These are phyloP conservation scores for Laodelphax striatellus DNA, from an alignment of 1,140 invertebrate genomes.

Conservation along the genomic window DNA sequence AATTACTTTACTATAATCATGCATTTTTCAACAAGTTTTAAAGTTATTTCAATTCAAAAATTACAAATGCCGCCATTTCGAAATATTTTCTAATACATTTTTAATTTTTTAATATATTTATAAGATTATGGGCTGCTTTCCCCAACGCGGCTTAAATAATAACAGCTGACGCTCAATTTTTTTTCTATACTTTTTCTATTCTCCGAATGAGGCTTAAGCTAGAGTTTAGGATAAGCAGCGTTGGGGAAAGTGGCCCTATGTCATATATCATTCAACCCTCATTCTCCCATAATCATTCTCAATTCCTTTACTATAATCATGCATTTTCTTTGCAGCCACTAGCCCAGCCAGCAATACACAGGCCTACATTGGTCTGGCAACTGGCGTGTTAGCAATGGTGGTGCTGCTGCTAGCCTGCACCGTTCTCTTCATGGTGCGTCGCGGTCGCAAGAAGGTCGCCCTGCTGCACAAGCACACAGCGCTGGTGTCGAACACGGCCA, in stretches of 20 bases:
- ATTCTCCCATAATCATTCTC: too few species aligned
- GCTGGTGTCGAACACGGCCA: constrained; percentile 33
- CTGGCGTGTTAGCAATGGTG: constrained; percentile 59
- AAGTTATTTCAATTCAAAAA: too few species aligned
- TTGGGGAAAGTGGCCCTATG: constrained; percentile 49
- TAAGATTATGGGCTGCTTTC: too few species aligned
- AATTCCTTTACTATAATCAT: not conserved
- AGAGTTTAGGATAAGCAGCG: too few species aligned
- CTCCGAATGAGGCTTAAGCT: too few species aligned
- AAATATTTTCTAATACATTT: too few species aligned
- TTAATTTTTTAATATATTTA: too few species aligned
- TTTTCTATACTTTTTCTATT: too few species aligned
- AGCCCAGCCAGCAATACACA: constrained; percentile 49
- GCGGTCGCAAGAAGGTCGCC: constrained; percentile 55
- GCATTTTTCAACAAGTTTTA: too few species aligned
- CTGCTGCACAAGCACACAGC: constrained; percentile 55
- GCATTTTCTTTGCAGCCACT: constrained; percentile 37
- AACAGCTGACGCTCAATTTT: too few species aligned
- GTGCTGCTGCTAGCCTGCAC: constrained; percentile 54
- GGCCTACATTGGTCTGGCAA: constrained; percentile 67
- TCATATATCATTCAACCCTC: constrained; percentile 52
- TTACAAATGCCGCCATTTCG: constrained; percentile 47
- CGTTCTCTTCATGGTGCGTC: constrained; percentile 54
- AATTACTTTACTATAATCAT: not conserved
- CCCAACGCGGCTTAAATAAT: too few species aligned